Evolutionary conservation across 1,140 invertebrate genomes (phyloP).

Genomic region (Pygmarrhopalites habei): DNA sequence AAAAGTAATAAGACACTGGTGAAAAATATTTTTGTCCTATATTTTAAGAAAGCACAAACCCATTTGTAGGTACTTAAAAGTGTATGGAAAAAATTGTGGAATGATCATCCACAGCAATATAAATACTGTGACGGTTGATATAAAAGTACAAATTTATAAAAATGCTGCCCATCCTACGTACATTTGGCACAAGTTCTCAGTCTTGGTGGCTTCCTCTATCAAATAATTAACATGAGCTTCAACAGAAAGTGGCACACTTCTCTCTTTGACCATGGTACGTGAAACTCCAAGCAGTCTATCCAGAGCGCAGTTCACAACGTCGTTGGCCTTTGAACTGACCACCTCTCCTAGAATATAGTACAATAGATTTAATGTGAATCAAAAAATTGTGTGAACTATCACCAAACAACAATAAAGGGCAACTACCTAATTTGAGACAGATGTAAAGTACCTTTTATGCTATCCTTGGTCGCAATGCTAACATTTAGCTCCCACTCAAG

Average conservation of each 20-base stretch:
- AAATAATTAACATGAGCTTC: slow-evolving; percentile 88
- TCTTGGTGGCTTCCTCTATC: slow-evolving; percentile 81
- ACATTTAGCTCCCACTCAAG: slow-evolving; percentile 79
- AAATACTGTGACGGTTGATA: neutral
- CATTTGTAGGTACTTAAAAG: too few relatives aligned
- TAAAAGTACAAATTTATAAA: slow-evolving; percentile 54
- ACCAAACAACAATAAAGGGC: too few relatives aligned
- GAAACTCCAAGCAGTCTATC: slow-evolving; percentile 63
- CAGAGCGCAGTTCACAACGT: slow-evolving; percentile 75
- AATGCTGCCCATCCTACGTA: slow-evolving; percentile 91
- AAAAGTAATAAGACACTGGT: too few relatives aligned
- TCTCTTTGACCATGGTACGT: slow-evolving; percentile 23
- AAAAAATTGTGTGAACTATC: too few relatives aligned
- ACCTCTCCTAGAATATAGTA: slow-evolving; percentile 17
- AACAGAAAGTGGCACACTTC: slow-evolving; percentile 56
- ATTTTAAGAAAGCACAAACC: too few relatives aligned
- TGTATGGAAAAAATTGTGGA: too few relatives aligned
- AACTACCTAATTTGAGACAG: too few relatives aligned
- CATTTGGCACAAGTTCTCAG: slow-evolving; percentile 89
- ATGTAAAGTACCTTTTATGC: too few relatives aligned
- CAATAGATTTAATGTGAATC: too few relatives aligned
- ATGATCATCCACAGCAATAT: too few relatives aligned
- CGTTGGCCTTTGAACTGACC: slow-evolving; percentile 53
- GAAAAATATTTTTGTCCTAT: too few relatives aligned
- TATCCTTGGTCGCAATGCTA: too few relatives aligned